phyloP scores from a whole-genome alignment of 2,113 vertebrate species.

The Blennius ocellaris region DNA sequence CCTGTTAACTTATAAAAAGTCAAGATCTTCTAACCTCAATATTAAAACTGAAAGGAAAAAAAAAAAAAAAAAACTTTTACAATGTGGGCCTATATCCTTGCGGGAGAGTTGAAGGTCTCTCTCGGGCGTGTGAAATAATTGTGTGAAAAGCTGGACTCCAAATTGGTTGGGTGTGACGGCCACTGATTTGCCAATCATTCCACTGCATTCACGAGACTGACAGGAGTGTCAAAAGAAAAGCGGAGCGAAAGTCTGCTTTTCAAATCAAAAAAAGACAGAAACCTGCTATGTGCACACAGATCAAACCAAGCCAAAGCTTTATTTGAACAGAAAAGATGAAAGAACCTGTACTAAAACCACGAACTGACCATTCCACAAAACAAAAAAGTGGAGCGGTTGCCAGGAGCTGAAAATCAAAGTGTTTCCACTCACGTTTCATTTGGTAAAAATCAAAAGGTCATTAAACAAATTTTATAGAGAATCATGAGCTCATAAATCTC shows the following conservation, averaged over 20 bases:
- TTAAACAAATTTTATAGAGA: no score
- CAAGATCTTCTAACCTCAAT: slow-evolving; percentile 35
- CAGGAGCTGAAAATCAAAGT: neutral
- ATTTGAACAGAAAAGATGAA: neutral
- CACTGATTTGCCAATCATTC: slow-evolving; percentile 62
- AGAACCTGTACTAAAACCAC: neutral
- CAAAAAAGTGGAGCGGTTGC: neutral
- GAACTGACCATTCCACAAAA: no score
- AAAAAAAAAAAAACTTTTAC: slow-evolving; percentile 42
- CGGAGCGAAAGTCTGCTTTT: slow-evolving; percentile 28
- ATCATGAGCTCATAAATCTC: no score
- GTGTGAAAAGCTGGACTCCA: slow-evolving; percentile 58
- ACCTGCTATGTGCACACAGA: slow-evolving; percentile 7
- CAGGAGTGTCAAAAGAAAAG: slow-evolving; percentile 41
- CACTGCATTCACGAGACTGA: slow-evolving; percentile 53
- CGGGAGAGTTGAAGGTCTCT: slow-evolving; percentile 42
- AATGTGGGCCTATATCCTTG: slow-evolving; percentile 32
- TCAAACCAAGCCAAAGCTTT: slow-evolving; percentile 5
- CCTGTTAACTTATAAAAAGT: slow-evolving; percentile 29
- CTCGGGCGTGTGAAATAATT: slow-evolving; percentile 63
- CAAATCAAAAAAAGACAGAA: slow-evolving; percentile 28
- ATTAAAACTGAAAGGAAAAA: slow-evolving; percentile 45
- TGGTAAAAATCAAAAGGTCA: no score
- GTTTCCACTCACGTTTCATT: no score
- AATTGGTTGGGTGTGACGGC: slow-evolving; percentile 57